Conservation (phyloP, 2,888 invertebrate genomes). For the Maniola hyperantus region DNA sequence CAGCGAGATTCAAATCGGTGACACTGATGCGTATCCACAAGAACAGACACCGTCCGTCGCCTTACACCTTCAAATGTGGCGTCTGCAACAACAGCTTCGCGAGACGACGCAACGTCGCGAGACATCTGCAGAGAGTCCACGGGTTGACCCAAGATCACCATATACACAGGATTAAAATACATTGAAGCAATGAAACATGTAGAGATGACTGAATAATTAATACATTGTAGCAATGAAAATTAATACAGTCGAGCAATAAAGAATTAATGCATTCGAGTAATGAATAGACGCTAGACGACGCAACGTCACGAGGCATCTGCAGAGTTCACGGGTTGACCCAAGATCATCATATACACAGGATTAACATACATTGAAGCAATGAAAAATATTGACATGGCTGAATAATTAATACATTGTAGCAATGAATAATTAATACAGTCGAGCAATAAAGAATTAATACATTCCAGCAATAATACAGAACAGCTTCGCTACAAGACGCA, state of each 20-base stretch:
- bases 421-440: not conserved
- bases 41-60: constrained; percentile 59
- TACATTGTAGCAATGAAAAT: not conserved
- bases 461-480: constrained; percentile 27
- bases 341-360: constrained; percentile 53
- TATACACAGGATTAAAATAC: constrained; percentile 54
- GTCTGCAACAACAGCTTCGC: constrained; percentile 61
- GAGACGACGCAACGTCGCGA: constrained; percentile 62
- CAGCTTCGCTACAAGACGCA: constrained; percentile 64
- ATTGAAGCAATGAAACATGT: not conserved
- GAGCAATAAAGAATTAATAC: not conserved
- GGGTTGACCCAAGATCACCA: constrained; percentile 51
- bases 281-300: constrained; percentile 55
- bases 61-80: constrained; percentile 58
- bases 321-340: constrained; percentile 59
- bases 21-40: constrained; percentile 70
- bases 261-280: not conserved
- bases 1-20: constrained; percentile 64
- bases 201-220: not conserved
- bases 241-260: not conserved
- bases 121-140: constrained; percentile 65
- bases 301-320: constrained; percentile 64
- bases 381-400: not conserved
- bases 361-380: constrained; percentile 44
- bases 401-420: not conserved